A percentile compares a stretch with the other conserved stretches of the same genome.
phyloP scores from a whole-genome alignment of 1,140 invertebrate genomes.

The Parasteatoda tepidariorum region DNA sequence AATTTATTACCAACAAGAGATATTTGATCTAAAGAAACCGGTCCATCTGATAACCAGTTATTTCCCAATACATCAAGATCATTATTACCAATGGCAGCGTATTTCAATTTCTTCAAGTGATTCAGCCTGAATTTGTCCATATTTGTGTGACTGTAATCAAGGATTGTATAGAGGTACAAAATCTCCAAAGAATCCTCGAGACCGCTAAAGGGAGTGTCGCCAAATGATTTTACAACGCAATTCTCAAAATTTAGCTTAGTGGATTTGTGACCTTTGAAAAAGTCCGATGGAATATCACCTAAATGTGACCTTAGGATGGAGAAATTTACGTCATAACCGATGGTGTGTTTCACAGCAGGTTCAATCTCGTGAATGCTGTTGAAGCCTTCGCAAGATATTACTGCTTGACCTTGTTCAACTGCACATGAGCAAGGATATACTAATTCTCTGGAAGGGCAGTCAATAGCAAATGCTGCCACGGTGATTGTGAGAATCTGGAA shows the following conservation, averaged over 20 bases:
- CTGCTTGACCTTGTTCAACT: neutral
- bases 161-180: conserved; percentile 25
- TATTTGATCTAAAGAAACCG: conserved; percentile 1
- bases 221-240: conserved; percentile 37
- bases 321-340: neutral
- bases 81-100: conserved; percentile 18
- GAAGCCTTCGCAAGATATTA: neutral
- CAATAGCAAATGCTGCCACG: too few species aligned
- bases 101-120: conserved; percentile 26
- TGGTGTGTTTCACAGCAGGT: neutral
- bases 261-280: conserved; percentile 30
- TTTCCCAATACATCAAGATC: conserved; percentile 41
- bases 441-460: neutral
- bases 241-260: conserved; percentile 25
- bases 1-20: conserved; percentile 40
- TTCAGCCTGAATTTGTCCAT: conserved; percentile 19
- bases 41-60: conserved; percentile 47
- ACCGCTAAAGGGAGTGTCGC: conserved; percentile 27
- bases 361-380: neutral
- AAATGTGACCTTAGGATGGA: neutral
- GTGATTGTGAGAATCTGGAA: too few species aligned
- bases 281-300: conserved; percentile 33
- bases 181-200: conserved; percentile 23
- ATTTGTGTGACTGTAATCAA: conserved; percentile 31
- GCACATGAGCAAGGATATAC: neutral